Conservation (phyloP, 2,888 invertebrate species). For the Diarsia rubi region DNA sequence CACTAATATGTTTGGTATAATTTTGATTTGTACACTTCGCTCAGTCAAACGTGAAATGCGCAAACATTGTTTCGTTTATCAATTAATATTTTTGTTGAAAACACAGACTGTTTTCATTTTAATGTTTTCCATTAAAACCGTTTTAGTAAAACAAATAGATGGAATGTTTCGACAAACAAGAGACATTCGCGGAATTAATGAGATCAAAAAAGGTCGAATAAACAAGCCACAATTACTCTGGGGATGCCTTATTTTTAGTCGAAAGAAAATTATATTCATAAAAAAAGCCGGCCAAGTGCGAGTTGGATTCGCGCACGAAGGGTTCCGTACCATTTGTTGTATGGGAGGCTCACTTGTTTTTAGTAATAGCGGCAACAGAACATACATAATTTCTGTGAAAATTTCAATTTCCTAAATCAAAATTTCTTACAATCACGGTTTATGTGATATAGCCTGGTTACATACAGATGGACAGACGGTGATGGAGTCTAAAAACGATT, state of each 20-base stretch:
- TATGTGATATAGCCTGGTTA: too few species aligned
- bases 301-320: too few species aligned
- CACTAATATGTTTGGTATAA: conserved; percentile 13
- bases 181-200: conserved; percentile 54
- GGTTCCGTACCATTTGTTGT: too few species aligned
- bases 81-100: conserved; percentile 40
- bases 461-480: too few species aligned
- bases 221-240: conserved; percentile 41
- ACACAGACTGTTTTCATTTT: conserved; percentile 19
- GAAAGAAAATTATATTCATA: conserved; percentile 44
- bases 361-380: too few species aligned
- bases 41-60: conserved; percentile 26
- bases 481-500: too few species aligned
- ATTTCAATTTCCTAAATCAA: too few species aligned
- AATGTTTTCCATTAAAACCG: conserved; percentile 38
- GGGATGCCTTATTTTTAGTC: conserved; percentile 34
- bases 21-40: conserved; percentile 33
- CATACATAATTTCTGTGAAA: too few species aligned
- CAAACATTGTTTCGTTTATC: conserved; percentile 37
- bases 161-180: conserved; percentile 45
- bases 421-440: too few species aligned
- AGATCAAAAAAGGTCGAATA: conserved; percentile 55
- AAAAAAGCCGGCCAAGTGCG: conserved; percentile 22
- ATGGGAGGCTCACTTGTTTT: too few species aligned
- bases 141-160: conserved; percentile 56